phyloP scores from a whole-genome alignment of 2,797 vertebrate species.

The Acrossocheilus fasciatus region DNA sequence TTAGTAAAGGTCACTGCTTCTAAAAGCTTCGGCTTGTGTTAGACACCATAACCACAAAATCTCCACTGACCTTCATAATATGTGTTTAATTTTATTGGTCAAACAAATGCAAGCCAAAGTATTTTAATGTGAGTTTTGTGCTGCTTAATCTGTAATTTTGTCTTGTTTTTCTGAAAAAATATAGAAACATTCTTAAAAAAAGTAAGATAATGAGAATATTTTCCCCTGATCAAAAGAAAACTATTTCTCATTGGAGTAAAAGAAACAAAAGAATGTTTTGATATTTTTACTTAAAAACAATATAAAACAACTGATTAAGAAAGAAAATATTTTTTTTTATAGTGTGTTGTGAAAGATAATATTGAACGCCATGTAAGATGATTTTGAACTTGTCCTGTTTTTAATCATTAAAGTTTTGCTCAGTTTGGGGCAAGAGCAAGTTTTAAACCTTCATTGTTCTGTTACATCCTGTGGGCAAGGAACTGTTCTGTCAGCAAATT shows the following conservation, averaged over 20 bases:
- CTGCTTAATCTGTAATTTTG: background rate
- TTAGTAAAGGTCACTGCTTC: slow-evolving; percentile 9
- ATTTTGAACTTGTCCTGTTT: slow-evolving; percentile 5
- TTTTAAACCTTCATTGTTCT: slow-evolving; percentile 37
- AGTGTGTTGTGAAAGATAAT: background rate
- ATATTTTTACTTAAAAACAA: slow-evolving; percentile 10
- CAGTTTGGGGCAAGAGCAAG: slow-evolving; percentile 15
- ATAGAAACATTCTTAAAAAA: background rate
- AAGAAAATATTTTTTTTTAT: background rate
- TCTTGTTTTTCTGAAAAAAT: slow-evolving; percentile 17
- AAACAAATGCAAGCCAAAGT: slow-evolving; percentile 47
- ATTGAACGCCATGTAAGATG: background rate
- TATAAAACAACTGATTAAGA: background rate
- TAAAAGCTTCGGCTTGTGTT: slow-evolving; percentile 23
- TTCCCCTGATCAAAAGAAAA: background rate
- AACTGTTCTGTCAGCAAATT: slow-evolving; percentile 35
- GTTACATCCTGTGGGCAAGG: slow-evolving; percentile 18
- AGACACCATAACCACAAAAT: slow-evolving; percentile 1
- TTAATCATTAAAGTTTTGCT: slow-evolving; percentile 21
- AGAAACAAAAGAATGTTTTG: background rate
- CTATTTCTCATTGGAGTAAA: background rate
- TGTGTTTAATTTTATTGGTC: background rate
- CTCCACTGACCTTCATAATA: background rate
- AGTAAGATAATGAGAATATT: background rate
- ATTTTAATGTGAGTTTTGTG: slow-evolving; percentile 9